These are phyloP conservation scores for Drosophila chauvacae DNA, from an alignment of 1,140 invertebrate species.

Conservation along the genomic window DNA sequence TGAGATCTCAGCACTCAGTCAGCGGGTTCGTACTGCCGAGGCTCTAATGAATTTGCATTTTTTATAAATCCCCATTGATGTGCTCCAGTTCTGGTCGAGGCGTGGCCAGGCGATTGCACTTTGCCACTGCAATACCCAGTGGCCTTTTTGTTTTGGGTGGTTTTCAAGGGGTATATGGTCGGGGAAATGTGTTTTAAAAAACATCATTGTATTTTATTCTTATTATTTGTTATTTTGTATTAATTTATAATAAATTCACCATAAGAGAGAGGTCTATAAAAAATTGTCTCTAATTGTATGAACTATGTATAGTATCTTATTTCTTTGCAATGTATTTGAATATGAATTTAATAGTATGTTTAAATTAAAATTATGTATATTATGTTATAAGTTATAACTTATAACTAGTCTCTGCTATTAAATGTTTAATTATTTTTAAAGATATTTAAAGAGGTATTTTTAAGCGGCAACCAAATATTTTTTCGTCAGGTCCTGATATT, in stretches of 20 bases:
- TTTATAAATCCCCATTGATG: conserved; percentile 83
- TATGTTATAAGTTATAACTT: too few relatives aligned
- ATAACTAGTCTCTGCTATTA: not conserved
- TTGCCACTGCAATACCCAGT: conserved; percentile 18
- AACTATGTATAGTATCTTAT: too few relatives aligned
- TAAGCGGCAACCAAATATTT: not conserved
- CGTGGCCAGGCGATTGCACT: conserved; percentile 60
- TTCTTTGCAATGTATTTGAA: too few relatives aligned
- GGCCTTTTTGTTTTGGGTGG: too few relatives aligned
- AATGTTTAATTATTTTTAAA: not conserved
- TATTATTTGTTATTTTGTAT: too few relatives aligned
- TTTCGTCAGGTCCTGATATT: conserved; percentile 6
- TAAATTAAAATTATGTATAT: not conserved
- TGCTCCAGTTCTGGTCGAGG: conserved; percentile 63
- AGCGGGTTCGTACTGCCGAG: conserved; percentile 9
- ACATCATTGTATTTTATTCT: too few relatives aligned
- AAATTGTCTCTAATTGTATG: too few relatives aligned
- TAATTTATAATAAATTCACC: too few relatives aligned
- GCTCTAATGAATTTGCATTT: conserved; percentile 81
- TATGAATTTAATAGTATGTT: too few relatives aligned
- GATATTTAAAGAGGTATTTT: not conserved
- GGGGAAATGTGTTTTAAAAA: not conserved
- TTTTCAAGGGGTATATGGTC: not conserved
- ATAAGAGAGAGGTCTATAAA: too few relatives aligned
- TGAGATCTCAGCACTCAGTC: conserved; percentile 37